Evolutionary conservation across 2,888 invertebrate genomes (phyloP).

Genomic region (Dendrolimus houi): DNA sequence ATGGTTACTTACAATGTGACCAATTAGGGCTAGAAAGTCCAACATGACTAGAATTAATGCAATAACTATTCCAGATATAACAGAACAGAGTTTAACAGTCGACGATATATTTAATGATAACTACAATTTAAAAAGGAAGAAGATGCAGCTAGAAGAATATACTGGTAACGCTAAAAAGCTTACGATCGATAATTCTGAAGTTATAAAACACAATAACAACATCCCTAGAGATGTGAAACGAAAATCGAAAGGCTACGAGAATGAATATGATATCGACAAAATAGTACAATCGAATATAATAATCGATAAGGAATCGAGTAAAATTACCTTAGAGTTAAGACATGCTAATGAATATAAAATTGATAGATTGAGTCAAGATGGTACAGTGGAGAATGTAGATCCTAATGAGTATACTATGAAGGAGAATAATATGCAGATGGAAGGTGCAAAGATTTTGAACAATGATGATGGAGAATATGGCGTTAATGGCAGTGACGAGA

Average conservation of each 20-base stretch:
- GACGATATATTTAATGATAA: slow-evolving; percentile 56
- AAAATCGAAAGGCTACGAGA: slow-evolving; percentile 32
- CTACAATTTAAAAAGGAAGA: slow-evolving; percentile 42
- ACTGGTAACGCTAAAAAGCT: slow-evolving; percentile 16
- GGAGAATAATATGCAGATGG: slow-evolving; percentile 22
- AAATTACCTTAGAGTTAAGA: slow-evolving; percentile 48
- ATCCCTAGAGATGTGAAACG: slow-evolving; percentile 38
- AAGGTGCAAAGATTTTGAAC: slow-evolving; percentile 24
- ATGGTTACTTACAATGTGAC: slow-evolving; percentile 54
- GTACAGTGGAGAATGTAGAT: slow-evolving; percentile 11
- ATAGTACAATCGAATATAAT: slow-evolving; percentile 50
- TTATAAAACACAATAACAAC: slow-evolving; percentile 27
- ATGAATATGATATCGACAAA: slow-evolving; percentile 36
- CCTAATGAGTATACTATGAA: slow-evolving; percentile 32
- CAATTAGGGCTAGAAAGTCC: slow-evolving; percentile 49
- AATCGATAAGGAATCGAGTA: slow-evolving; percentile 46
- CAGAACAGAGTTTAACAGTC: slow-evolving; percentile 40
- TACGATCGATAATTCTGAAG: slow-evolving; percentile 27
- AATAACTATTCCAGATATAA: slow-evolving; percentile 47
- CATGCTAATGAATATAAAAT: slow-evolving; percentile 26
- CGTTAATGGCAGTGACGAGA: slow-evolving; percentile 28
- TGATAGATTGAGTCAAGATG: slow-evolving; percentile 17
- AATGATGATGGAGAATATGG: slow-evolving; percentile 27
- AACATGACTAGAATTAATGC: slow-evolving; percentile 65
- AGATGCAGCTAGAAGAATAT: slow-evolving; percentile 30